Base-by-base conservation (phyloP, 2,113 vertebrate genomes). In the Perca schrenkii region DNA sequence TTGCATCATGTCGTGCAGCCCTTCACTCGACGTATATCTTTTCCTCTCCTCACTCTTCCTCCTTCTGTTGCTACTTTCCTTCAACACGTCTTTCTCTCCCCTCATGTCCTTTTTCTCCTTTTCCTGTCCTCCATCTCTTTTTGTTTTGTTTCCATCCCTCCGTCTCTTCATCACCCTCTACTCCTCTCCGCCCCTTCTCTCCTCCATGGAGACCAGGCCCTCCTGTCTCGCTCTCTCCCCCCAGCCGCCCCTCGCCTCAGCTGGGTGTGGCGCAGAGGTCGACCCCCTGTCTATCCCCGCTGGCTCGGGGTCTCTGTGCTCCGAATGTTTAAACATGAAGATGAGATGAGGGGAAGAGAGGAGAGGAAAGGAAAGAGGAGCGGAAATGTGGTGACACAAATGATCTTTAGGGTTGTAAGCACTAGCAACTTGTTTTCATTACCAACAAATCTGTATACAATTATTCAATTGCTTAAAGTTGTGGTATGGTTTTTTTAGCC, bases 261-360 rank as follows among this genome's bases (percentile, higher is more conserved):
- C 90, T 83, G 81, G 87, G 89, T 84, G 84, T 74, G 76, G 80
- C 79, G 79, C 84, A 88, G 89, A 86, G 93, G 90, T 94, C 87
- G 56, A 53, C 83, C 79, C 89, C 91, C 77, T 69, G 82, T 87
- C 90, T 62, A 65, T 82, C 65, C 34, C 66, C 65, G 72, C 86
- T 87, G 87, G 54, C 62, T 78, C 61, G 54, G 57, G 82, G 53
- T 79, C 58, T 87, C 34, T 92, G 79, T 90, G 86, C 62, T 70
- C 54, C 8, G 83, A 86, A 88, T 84, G 65, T 71, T 77, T 76
- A 88, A 89, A 73, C 28, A 46, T 40, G 13, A 7, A 68, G 40
- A 28, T 4, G 49, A 13, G 49, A 34, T 13, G 31, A 50, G 16
- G 11, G 6, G 16, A 53, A 49, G 31, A 8, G 22, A 73, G 47